A percentile compares a stretch with the other conserved stretches of the same genome.
Conservation (phyloP, 2,113 vertebrate species). For the Trematomus loennbergii region DNA sequence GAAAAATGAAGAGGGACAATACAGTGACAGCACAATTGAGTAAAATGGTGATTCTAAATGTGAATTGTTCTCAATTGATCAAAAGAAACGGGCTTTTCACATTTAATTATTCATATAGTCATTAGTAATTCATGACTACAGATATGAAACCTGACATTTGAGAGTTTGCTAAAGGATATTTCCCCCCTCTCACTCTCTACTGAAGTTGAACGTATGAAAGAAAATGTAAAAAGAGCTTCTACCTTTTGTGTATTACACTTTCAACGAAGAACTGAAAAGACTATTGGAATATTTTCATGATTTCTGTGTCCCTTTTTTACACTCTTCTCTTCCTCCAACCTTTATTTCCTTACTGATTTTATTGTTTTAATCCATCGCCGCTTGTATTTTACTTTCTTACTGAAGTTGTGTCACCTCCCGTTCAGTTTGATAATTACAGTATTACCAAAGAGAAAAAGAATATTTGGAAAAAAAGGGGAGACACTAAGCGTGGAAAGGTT, state of each 20-base stretch:
- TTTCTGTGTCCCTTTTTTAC: not conserved
- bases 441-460: slow-evolving; percentile 4
- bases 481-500: slow-evolving; percentile 19
- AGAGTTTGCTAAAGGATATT: slow-evolving; percentile 16
- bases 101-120: slow-evolving; percentile 48
- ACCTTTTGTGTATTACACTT: not conserved
- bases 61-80: slow-evolving; percentile 49
- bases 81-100: slow-evolving; percentile 44
- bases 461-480: slow-evolving; percentile 1
- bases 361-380: not conserved
- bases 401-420: slow-evolving; percentile 1
- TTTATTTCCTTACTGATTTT: not conserved
- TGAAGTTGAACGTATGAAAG: not conserved
- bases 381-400: not conserved
- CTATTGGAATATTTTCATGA: not conserved
- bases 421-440: slow-evolving; percentile 18
- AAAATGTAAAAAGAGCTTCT: not conserved
- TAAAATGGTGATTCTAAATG: slow-evolving; percentile 36
- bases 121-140: slow-evolving; percentile 53
- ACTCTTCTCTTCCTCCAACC: not conserved
- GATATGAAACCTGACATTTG: slow-evolving; percentile 34
- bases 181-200: not conserved
- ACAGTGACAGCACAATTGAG: not conserved
- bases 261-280: not conserved
- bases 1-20: slow-evolving; percentile 11